Percentiles rank a stretch among this genome's conserved stretches.
These are phyloP conservation scores for Labeo calbasu DNA, from an alignment of 2,797 vertebrate genomes.

Conservation along the genomic window DNA sequence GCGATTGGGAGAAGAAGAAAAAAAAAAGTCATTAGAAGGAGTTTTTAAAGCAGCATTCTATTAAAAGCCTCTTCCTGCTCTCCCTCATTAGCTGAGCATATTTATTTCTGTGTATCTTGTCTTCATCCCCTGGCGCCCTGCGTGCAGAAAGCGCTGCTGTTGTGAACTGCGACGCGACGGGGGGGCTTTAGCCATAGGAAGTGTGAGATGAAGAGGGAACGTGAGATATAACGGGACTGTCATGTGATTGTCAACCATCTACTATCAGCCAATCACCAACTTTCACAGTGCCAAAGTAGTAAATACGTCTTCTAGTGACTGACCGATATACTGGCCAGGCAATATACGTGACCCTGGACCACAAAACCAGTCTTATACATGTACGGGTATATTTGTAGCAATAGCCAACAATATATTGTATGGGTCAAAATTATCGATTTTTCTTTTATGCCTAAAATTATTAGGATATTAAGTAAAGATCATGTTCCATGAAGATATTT, in stretches of 20 bases:
- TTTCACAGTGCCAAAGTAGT: neutral
- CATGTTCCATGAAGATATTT: no score
- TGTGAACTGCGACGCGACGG: constrained; percentile 68
- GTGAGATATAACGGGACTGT: neutral
- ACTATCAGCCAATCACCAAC: neutral
- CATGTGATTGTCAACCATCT: constrained; percentile 1
- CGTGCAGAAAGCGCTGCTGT: constrained; percentile 67
- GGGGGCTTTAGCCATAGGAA: constrained; percentile 26
- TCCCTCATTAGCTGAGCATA: constrained; percentile 77
- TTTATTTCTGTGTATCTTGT: constrained; percentile 78
- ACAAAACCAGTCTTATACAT: no score
- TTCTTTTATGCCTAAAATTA: no score
- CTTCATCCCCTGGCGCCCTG: constrained; percentile 68
- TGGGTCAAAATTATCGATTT: no score
- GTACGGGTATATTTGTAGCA: no score
- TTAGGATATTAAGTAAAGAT: no score
- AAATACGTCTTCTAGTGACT: neutral
- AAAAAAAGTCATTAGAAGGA: constrained; percentile 65
- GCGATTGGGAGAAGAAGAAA: constrained; percentile 69
- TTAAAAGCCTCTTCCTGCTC: constrained; percentile 72
- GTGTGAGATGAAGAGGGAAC: constrained; percentile 8
- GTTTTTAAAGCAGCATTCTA: constrained; percentile 62
- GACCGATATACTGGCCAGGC: neutral
- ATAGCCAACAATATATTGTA: no score
- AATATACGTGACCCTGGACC: no score